Conservation (phyloP, 2,797 vertebrate genomes). For the Poecile montanus region DNA sequence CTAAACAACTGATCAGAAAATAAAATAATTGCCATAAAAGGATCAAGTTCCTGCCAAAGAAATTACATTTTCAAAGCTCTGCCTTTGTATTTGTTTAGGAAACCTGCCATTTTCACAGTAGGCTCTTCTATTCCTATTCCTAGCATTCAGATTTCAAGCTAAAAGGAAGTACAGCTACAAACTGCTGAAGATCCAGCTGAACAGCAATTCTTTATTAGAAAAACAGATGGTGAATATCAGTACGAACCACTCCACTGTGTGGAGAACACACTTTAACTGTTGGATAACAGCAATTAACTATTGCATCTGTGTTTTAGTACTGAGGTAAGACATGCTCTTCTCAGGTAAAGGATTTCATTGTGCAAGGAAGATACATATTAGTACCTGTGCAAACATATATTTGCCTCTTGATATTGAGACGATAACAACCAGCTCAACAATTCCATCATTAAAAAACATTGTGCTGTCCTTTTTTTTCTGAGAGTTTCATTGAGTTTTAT, state of each 20-base stretch:
- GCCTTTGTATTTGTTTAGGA: background rate
- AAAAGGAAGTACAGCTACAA: background rate
- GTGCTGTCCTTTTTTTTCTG: background rate
- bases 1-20: background rate
- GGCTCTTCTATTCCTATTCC: background rate
- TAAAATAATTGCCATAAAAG: constrained; percentile 16
- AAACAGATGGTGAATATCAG: background rate
- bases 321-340: background rate
- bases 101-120: background rate
- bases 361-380: background rate
- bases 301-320: background rate
- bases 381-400: background rate
- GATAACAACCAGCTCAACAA: background rate
- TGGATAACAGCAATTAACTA: background rate
- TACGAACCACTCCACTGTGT: background rate
- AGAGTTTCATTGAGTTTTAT: background rate
- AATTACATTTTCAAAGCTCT: background rate
- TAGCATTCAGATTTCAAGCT: background rate
- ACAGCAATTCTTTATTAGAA: background rate
- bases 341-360: background rate
- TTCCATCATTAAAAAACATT: background rate
- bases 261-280: background rate
- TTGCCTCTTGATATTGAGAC: background rate
- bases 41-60: background rate
- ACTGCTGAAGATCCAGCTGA: background rate